These are phyloP conservation scores for Rhopalosiphum maidis DNA, from an alignment of 1,140 invertebrate species.

Conservation along the genomic window DNA sequence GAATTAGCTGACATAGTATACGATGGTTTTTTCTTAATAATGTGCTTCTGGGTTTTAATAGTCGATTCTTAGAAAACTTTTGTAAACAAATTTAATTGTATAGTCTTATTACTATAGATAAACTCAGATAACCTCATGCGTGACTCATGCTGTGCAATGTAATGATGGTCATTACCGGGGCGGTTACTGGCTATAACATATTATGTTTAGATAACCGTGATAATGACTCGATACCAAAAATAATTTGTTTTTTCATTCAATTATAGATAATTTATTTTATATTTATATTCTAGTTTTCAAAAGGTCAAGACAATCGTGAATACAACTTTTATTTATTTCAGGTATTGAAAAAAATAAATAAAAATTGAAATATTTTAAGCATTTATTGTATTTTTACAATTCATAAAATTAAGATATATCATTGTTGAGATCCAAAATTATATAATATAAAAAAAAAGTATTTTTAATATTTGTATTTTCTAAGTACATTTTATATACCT, in stretches of 20 bases:
- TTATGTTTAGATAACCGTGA: neutral
- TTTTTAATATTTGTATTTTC: too few relatives aligned
- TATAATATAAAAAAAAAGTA: too few relatives aligned
- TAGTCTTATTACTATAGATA: constrained; percentile 1
- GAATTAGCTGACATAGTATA: neutral
- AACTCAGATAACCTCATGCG: neutral
- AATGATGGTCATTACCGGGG: neutral
- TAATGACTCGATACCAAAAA: neutral
- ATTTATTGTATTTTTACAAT: neutral
- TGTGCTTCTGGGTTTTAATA: constrained; percentile 37
- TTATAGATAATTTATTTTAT: neutral
- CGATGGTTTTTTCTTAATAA: constrained; percentile 8
- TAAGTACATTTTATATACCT: too few relatives aligned
- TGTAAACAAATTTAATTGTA: neutral
- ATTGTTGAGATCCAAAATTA: too few relatives aligned
- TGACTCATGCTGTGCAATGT: neutral
- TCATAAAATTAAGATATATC: too few relatives aligned
- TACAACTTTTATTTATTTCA: too few relatives aligned
- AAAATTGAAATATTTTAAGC: neutral
- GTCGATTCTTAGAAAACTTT: constrained; percentile 10
- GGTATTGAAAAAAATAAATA: neutral
- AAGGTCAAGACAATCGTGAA: too few relatives aligned
- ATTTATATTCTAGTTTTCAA: neutral
- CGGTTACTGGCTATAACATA: neutral
- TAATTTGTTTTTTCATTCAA: neutral